These are phyloP conservation scores for Fregata magnificens DNA, from an alignment of 2,113 vertebrate species.

Conservation along the genomic window DNA sequence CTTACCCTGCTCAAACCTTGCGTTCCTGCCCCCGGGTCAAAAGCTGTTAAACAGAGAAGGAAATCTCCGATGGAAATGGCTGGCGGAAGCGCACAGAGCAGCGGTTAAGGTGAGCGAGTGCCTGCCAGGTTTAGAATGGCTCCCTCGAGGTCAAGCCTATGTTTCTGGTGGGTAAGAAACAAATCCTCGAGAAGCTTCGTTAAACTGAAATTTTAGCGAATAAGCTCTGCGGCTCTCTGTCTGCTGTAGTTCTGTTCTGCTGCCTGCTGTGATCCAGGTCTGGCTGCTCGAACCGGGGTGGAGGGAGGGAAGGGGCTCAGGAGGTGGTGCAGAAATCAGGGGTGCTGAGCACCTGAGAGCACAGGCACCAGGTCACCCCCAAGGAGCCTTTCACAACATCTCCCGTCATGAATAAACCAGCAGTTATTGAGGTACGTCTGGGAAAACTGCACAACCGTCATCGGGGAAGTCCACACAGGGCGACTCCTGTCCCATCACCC, in stretches of 20 bases:
- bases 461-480: fast-evolving
- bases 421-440: too few species aligned
- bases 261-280: not conserved
- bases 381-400: not conserved
- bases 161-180: not conserved
- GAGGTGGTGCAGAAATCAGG: not conserved
- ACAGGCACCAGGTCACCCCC: fast-evolving
- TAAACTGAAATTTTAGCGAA: not conserved
- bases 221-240: not conserved
- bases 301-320: not conserved
- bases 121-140: not conserved
- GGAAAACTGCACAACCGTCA: too few species aligned
- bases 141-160: not conserved
- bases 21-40: not conserved
- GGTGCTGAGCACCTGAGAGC: not conserved
- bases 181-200: not conserved
- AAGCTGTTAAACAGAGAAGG: not conserved
- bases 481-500: not conserved
- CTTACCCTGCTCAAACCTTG: not conserved
- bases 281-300: fast-evolving
- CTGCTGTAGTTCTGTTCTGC: not conserved
- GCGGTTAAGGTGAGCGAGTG: fast-evolving
- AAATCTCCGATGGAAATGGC: not conserved
- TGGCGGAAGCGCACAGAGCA: fast-evolving
- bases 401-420: not conserved